These are phyloP conservation scores for Lagopus muta DNA, from an alignment of 2,113 vertebrate genomes.

Conservation along the genomic window DNA sequence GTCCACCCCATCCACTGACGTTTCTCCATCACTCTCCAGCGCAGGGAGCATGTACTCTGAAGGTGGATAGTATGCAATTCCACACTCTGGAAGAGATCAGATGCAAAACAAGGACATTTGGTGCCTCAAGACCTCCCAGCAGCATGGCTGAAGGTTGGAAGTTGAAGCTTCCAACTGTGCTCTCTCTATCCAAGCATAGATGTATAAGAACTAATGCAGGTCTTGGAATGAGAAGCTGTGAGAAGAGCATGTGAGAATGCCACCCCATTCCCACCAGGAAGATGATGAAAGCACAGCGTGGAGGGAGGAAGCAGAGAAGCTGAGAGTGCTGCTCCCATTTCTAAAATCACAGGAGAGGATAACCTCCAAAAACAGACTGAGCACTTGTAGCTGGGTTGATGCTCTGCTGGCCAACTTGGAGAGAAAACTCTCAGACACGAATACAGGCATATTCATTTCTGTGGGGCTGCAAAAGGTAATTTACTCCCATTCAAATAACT, in stretches of 20 bases:
- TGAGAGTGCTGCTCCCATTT: no score
- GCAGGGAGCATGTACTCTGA: conserved; percentile 85
- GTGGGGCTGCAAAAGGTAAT: background rate
- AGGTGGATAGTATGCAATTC: conserved; percentile 88
- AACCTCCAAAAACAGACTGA: background rate
- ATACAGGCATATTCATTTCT: background rate
- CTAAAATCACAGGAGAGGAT: background rate
- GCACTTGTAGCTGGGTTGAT: background rate
- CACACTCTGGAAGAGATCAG: conserved; percentile 80
- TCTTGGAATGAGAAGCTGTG: background rate
- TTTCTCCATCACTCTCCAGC: conserved; percentile 81
- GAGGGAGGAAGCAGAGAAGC: background rate
- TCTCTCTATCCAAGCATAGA: background rate
- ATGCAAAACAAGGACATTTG: background rate
- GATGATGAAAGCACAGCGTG: background rate
- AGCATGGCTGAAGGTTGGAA: background rate
- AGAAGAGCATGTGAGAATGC: background rate
- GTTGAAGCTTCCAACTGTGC: background rate
- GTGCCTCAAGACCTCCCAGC: background rate
- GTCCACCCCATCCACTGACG: conserved; percentile 75
- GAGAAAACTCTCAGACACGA: rapidly evolving
- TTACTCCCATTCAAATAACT: background rate
- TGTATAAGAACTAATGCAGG: background rate
- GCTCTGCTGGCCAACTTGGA: background rate
- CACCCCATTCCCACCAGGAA: background rate